phyloP scores from a whole-genome alignment of 2,113 vertebrate genomes.

The Acinonyx jubatus region DNA sequence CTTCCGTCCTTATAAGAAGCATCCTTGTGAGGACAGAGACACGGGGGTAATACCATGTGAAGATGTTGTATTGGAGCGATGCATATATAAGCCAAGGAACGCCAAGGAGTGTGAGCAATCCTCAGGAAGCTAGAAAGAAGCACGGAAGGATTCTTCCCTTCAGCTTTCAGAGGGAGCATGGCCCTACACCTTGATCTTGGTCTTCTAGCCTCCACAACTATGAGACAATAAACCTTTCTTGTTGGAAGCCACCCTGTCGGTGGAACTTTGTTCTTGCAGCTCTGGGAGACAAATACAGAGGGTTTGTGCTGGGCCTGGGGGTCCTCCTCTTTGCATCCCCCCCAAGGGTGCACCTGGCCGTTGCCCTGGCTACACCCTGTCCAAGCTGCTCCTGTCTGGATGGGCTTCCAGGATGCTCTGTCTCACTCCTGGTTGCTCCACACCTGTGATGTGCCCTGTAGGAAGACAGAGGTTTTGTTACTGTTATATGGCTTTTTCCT shows the following conservation, averaged over 20 bases:
- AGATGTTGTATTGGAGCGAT: not conserved
- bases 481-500: not conserved
- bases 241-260: not conserved
- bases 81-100: not conserved
- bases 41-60: not conserved
- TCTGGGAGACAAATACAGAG: not conserved
- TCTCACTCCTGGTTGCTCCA: not conserved
- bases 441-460: not conserved
- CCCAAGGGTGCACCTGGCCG: not conserved
- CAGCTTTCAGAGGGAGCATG: not conserved
- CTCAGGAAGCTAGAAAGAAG: not conserved
- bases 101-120: not conserved
- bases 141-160: not conserved
- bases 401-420: not conserved
- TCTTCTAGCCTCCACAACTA: not conserved
- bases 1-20: not conserved
- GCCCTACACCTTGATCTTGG: not conserved
- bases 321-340: not conserved
- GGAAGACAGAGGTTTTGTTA: not conserved
- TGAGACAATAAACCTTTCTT: not conserved
- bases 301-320: accelerated
- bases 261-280: not conserved
- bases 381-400: not conserved
- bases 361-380: not conserved
- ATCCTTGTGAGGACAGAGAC: not conserved